Evolutionary conservation across 1,140 invertebrate species (phyloP).

Genomic region (Paralvinella palmiformis): DNA sequence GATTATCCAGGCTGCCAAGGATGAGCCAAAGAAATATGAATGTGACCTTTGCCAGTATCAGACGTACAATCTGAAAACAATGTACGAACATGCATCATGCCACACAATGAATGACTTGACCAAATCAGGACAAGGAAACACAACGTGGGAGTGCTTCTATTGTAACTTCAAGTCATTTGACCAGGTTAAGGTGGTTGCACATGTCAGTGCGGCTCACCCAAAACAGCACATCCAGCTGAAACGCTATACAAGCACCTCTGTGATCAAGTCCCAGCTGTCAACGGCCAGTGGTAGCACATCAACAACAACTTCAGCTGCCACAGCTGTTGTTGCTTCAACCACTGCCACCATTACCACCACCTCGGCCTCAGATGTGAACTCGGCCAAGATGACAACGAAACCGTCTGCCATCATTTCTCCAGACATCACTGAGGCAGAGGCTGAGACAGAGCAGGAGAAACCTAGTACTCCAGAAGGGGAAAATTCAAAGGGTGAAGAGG

Average conservation of each 20-base stretch:
- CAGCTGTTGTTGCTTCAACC: neutral
- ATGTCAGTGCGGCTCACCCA: conserved; percentile 12
- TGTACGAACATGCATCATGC: conserved; percentile 2
- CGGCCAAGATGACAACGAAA: too few species aligned
- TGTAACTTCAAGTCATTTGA: neutral
- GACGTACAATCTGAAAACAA: neutral
- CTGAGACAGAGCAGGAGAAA: neutral
- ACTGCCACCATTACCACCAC: neutral
- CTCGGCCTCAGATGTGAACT: neutral
- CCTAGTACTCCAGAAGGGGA: neutral
- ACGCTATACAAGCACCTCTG: neutral
- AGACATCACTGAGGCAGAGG: neutral
- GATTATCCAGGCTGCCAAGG: neutral
- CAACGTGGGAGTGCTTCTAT: conserved; percentile 15
- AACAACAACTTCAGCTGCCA: neutral
- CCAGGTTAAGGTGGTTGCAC: conserved; percentile 11
- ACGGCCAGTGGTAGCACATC: neutral
- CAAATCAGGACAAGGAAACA: neutral
- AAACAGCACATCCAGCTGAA: conserved; percentile 10
- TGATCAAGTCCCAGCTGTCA: too few species aligned
- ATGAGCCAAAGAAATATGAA: neutral
- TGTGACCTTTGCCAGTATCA: conserved; percentile 7
- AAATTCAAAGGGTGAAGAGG: neutral
- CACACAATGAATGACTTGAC: neutral
- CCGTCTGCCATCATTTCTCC: too few species aligned